These are phyloP conservation scores for Copsychus sechellarum DNA, from an alignment of 2,113 vertebrate species.

Conservation along the genomic window DNA sequence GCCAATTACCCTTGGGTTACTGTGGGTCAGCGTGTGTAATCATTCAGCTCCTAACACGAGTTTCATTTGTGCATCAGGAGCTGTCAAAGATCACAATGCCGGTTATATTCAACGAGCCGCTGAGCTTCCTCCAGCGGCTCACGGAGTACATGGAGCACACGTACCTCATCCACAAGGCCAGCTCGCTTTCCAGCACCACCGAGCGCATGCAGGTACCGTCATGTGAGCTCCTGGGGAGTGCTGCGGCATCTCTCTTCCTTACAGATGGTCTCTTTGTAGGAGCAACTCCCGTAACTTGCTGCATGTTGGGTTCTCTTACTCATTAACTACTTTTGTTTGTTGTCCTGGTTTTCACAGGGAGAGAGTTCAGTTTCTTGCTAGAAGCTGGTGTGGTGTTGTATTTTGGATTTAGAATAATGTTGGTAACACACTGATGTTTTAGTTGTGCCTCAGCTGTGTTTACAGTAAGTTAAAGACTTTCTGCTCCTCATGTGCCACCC, in stretches of 20 bases:
- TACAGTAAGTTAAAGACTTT: neutral
- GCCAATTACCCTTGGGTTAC: neutral
- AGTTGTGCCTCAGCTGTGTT: neutral
- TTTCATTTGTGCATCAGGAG: conserved; percentile 79
- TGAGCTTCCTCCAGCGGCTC: conserved; percentile 95
- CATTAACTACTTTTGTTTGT: neutral
- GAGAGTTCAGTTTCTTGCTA: neutral
- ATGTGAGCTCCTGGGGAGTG: neutral
- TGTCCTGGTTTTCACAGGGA: neutral
- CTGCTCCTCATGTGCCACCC: neutral
- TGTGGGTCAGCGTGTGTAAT: neutral
- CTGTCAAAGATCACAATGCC: conserved; percentile 99
- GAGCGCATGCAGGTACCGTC: conserved; percentile 91
- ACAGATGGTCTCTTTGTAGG: neutral
- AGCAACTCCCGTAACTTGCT: neutral
- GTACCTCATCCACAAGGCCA: conserved; percentile 96
- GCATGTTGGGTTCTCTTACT: neutral
- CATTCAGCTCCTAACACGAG: neutral
- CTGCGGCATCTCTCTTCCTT: neutral
- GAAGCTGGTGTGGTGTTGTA: neutral
- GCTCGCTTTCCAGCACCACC: conserved; percentile 80
- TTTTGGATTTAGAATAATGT: neutral
- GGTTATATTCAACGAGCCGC: conserved; percentile 93
- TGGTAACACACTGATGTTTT: neutral
- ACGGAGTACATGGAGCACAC: conserved; percentile 99